A percentile compares a stretch with the other conserved stretches of the same genome.
These are phyloP conservation scores for Macrochelys suwanniensis DNA, from an alignment of 2,797 vertebrate genomes.

Conservation along the genomic window DNA sequence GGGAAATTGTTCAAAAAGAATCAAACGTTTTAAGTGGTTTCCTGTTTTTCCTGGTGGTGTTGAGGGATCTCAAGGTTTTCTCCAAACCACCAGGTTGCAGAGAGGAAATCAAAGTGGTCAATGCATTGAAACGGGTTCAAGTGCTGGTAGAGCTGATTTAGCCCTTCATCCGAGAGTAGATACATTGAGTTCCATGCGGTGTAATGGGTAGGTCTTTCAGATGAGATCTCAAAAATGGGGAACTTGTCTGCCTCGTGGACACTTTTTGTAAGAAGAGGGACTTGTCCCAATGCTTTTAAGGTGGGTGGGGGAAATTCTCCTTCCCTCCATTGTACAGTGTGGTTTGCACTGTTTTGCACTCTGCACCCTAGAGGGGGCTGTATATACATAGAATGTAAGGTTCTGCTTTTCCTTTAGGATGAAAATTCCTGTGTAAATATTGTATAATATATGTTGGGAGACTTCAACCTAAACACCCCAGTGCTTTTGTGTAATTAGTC, in stretches of 20 bases:
- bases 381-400: background rate
- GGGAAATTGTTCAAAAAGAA: rapidly evolving
- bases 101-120: background rate
- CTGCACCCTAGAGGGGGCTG: background rate
- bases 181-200: background rate
- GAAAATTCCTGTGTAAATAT: background rate
- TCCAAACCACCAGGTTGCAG: background rate
- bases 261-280: background rate
- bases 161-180: background rate
- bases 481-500: background rate
- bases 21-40: background rate
- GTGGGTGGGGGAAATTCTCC: background rate
- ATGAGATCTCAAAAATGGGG: rapidly evolving
- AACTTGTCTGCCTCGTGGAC: rapidly evolving
- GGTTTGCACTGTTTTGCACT: background rate
- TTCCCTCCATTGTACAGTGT: background rate
- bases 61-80: background rate
- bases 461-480: background rate
- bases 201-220: background rate
- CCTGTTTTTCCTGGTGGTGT: background rate
- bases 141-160: background rate
- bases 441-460: background rate
- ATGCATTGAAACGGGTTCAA: background rate
- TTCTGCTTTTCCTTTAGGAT: background rate
- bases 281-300: background rate